A percentile compares a stretch with the other conserved stretches of the same genome.
Evolutionary conservation across 2,113 vertebrate genomes (phyloP).

Genomic region (Sisor rabdophorus): DNA sequence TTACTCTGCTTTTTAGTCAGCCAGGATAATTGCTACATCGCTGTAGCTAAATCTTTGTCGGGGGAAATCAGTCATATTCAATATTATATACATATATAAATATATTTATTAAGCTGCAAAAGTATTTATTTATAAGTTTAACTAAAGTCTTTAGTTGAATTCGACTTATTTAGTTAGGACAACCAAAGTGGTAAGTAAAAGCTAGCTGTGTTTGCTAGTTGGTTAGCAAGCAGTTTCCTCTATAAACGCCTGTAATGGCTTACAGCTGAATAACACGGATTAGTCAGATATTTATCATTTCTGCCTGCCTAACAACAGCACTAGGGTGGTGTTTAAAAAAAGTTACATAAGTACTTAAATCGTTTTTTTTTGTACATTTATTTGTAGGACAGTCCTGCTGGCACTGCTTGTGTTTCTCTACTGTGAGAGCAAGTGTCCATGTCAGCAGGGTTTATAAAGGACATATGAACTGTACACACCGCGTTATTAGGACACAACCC

Average conservation of each 20-base stretch:
- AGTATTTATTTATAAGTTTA: no score
- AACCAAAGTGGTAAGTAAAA: neutral
- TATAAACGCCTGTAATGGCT: neutral
- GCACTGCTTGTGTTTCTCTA: neutral
- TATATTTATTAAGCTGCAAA: no score
- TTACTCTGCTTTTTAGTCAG: no score
- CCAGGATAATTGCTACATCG: constrained; percentile 1
- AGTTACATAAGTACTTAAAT: neutral
- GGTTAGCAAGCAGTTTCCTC: neutral
- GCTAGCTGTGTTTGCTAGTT: neutral
- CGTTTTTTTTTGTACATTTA: neutral
- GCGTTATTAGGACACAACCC: constrained; percentile 13
- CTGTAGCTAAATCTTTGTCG: neutral
- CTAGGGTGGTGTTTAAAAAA: no score
- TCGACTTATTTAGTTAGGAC: neutral
- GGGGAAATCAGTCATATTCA: no score
- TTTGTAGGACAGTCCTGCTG: neutral
- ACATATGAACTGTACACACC: neutral
- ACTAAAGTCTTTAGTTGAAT: neutral
- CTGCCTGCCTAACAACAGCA: no score
- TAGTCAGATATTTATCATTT: neutral
- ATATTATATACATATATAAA: no score
- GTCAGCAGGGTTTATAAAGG: constrained; percentile 5
- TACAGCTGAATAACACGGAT: neutral
- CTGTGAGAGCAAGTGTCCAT: constrained; percentile 1